Percentiles rank a stretch among this genome's conserved stretches.
These are phyloP conservation scores for Melangyna quadrimaculata DNA, from an alignment of 2,888 invertebrate genomes.

Conservation along the genomic window DNA sequence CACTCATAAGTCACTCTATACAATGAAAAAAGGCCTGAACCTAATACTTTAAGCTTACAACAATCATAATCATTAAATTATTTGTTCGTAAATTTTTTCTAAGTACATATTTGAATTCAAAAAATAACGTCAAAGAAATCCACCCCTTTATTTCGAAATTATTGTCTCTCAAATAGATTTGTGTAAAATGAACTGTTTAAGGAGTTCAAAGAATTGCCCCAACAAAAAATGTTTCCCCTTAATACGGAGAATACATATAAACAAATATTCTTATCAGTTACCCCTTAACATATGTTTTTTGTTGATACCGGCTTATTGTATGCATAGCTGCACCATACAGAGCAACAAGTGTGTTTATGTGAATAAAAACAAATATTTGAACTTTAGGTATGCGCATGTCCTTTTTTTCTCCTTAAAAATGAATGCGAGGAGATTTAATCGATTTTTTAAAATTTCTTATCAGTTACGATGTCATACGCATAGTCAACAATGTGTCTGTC, in stretches of 20 bases:
- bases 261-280: constrained; percentile 3
- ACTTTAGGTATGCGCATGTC: constrained; percentile 68
- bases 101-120: too few species aligned
- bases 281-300: constrained; percentile 31
- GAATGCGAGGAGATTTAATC: constrained; percentile 44
- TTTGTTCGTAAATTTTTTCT: too few species aligned
- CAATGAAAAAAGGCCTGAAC: too few species aligned
- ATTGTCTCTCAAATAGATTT: background rate
- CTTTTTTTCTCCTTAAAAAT: constrained; percentile 41
- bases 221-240: background rate
- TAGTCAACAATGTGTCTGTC: constrained; percentile 50
- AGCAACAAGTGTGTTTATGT: constrained; percentile 64
- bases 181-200: background rate
- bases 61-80: too few species aligned
- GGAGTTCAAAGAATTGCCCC: background rate
- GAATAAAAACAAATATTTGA: background rate
- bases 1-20: too few species aligned
- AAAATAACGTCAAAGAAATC: background rate
- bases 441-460: constrained; percentile 59
- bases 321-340: background rate
- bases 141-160: background rate
- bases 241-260: background rate
- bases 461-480: constrained; percentile 61
- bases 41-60: too few species aligned
- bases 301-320: constrained; percentile 49